Conservation (phyloP, 2,113 vertebrate species). For the Chloropsis cyanopogon region DNA sequence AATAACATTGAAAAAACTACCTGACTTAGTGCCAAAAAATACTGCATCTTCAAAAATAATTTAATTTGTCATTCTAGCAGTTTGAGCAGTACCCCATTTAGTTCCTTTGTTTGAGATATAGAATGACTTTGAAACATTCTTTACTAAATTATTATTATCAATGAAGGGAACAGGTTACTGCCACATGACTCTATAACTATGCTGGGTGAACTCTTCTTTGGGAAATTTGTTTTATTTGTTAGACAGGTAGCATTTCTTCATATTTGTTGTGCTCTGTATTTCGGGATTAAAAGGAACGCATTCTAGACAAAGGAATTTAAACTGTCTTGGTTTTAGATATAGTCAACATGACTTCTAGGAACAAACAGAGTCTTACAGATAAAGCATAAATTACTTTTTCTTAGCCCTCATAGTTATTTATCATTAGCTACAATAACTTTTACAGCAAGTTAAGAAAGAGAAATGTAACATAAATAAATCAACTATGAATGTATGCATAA, state of each 20-base stretch:
- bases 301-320: background rate
- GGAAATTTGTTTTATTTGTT: background rate
- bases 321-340: background rate
- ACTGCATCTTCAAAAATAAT: background rate
- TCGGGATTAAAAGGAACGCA: background rate
- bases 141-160: background rate
- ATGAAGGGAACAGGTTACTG: background rate
- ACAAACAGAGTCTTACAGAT: background rate
- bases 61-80: background rate
- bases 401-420: background rate
- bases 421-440: background rate
- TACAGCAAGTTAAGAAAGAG: background rate
- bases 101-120: background rate
- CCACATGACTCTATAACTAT: background rate
- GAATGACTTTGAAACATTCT: background rate
- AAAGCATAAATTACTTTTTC: constrained; percentile 7
- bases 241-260: background rate
- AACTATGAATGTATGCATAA: background rate
- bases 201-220: background rate
- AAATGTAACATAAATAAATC: background rate
- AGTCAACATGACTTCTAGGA: background rate
- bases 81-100: background rate
- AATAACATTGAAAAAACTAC: background rate
- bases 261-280: background rate
- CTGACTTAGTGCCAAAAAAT: background rate